Evolutionary conservation across 2,797 vertebrate species (phyloP), one percentile per base, ranked within the genome.

Genomic region (Trachurus trachurus): DNA sequence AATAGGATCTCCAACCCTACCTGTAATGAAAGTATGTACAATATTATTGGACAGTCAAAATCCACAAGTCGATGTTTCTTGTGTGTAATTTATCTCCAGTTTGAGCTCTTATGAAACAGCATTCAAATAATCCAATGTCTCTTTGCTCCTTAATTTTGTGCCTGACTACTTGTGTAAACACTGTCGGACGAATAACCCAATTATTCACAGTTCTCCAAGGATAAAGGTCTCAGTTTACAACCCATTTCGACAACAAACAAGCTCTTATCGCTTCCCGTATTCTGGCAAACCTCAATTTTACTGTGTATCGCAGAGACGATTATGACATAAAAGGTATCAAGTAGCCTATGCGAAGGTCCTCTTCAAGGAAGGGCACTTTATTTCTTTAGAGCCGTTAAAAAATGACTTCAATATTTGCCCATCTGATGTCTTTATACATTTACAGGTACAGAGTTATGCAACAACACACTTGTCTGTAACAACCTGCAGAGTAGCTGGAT

Each of bases 191-290:
- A 22, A 47, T 15, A 56, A 34, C 52, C 19, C 9, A 44, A 42
- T 63, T 6, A 47, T 22, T 45, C 16, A n/a, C 6, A 4, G 15
- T 29, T 71, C 11, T 11, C 66, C 72, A 9, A 47, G 61, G 19
- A 61, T 45, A 31, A 39, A 39, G 47, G 57, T 21, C 19, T 0
- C 73, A 76, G 12, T 66, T 53, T 60, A 67, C 65, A 10, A 40
- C 34, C 21, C 44, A 67, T 47, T 81, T 85, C 40, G 65, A 82
- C n/a, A 49, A 34, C 29, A 85, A 64, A 60, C 53, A 76, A 6
- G 64, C 29, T 9, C 26, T 66, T 5, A 1, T 52, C 3, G 2
- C 37, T 9, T 13, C 54, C 17, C 44, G 59, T 29, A 52, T 73
- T 37, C 31, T 5, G 22, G 29, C 9, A 13, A 79, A 68, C 21